Percentiles rank a stretch among this genome's conserved stretches.
Evolutionary conservation across 1,140 invertebrate species (phyloP).

Genomic region (Manduca sexta): DNA sequence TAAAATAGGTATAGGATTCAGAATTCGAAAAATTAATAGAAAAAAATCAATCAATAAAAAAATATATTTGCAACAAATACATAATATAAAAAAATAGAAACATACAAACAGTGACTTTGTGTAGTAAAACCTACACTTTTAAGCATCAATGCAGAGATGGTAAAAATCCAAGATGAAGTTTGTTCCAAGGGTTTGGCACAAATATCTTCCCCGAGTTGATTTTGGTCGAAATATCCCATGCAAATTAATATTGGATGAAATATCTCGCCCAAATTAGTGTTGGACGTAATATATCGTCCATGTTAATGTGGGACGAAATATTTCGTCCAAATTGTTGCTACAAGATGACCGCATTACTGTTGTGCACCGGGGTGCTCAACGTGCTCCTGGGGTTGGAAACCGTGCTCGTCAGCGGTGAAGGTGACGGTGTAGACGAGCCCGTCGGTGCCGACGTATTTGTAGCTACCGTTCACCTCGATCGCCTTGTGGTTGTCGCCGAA

Average conservation of each 20-base stretch:
- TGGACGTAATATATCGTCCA: too few species aligned
- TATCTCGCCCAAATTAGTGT: too few species aligned
- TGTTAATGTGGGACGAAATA: too few species aligned
- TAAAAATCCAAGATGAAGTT: neutral
- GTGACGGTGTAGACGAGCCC: conserved; percentile 74
- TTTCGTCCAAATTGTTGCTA: conserved; percentile 18
- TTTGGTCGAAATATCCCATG: too few species aligned
- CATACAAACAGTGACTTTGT: conserved; percentile 11
- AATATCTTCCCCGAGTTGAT: too few species aligned
- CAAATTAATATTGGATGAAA: too few species aligned
- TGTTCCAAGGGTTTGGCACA: conserved; percentile 6
- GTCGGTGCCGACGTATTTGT: conserved; percentile 74
- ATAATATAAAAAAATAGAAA: conserved; percentile 32
- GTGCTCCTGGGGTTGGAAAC: conserved; percentile 62
- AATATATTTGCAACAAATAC: conserved; percentile 18
- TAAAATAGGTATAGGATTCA: too few species aligned
- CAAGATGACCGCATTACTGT: too few species aligned
- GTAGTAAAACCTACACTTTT: conserved; percentile 34
- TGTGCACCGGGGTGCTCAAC: conserved; percentile 37
- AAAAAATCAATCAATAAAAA: neutral
- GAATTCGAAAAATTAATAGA: too few species aligned
- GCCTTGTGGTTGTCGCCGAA: conserved; percentile 49
- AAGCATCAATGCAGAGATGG: conserved; percentile 3
- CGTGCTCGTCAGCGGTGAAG: conserved; percentile 75
- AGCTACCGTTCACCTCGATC: conserved; percentile 67